These are phyloP conservation scores for Mus pahari DNA, from an alignment of 2,113 vertebrate species.

Conservation along the genomic window DNA sequence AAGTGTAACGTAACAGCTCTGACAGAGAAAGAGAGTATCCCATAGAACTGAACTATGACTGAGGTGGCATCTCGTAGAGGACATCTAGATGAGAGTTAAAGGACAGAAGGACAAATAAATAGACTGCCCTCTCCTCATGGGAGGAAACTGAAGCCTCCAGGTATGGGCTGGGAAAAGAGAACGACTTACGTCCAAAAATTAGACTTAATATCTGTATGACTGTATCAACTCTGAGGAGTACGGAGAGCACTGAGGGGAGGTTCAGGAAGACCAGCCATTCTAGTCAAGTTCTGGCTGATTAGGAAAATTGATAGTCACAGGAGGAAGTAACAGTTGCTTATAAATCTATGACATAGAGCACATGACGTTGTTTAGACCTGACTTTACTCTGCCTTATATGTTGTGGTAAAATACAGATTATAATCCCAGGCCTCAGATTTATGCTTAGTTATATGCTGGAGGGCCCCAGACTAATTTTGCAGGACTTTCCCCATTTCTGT, in stretches of 20 bases:
- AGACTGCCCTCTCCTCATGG: background rate
- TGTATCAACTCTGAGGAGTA: background rate
- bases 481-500: background rate
- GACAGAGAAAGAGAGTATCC: background rate
- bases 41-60: background rate
- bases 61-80: background rate
- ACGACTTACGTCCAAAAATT: background rate
- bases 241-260: background rate
- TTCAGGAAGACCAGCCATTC: background rate
- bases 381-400: background rate
- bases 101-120: background rate
- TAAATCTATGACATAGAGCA: background rate
- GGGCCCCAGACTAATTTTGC: background rate
- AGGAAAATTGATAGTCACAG: background rate
- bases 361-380: background rate
- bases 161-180: background rate
- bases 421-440: background rate
- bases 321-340: background rate
- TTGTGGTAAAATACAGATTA: background rate
- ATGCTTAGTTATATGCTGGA: background rate
- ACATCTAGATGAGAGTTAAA: background rate
- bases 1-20: background rate
- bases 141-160: background rate
- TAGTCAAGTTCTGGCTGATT: background rate
- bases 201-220: background rate